Conservation (phyloP, 2,113 vertebrate species). For the Carettochelys insculpta region DNA sequence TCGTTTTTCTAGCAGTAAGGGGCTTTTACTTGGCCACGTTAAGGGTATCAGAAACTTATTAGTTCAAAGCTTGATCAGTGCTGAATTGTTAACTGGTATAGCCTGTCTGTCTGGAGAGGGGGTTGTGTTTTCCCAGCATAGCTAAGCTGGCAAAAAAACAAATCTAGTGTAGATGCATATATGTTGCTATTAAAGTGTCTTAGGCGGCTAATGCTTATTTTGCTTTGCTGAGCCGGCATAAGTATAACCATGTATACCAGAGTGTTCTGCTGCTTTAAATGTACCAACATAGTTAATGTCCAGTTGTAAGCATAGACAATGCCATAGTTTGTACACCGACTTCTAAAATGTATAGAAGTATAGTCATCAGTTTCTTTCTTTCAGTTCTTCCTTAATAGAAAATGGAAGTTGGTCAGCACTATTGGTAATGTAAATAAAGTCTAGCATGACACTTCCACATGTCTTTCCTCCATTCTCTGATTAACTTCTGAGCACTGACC, state of each 20-base stretch:
- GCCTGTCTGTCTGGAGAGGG: background rate
- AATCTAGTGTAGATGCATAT: background rate
- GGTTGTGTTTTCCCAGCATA: background rate
- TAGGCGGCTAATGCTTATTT: background rate
- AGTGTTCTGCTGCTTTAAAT: background rate
- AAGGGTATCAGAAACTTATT: background rate
- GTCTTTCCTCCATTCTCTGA: background rate
- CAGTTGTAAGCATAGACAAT: background rate
- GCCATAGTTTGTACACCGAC: background rate
- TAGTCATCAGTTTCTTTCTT: background rate
- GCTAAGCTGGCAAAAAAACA: background rate
- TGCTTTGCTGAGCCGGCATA: background rate
- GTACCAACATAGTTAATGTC: background rate
- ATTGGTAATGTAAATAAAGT: background rate
- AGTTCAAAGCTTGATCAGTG: no score
- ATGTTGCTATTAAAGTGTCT: background rate
- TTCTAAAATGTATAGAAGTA: background rate
- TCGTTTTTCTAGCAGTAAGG: background rate
- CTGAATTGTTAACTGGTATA: background rate
- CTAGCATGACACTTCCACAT: background rate
- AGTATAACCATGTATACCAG: background rate
- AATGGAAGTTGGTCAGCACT: background rate
- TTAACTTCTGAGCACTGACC: background rate
- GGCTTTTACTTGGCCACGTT: background rate
- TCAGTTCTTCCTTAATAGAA: background rate